These are phyloP conservation scores for Trachemys scripta DNA, from an alignment of 2,113 vertebrate species.

Conservation along the genomic window DNA sequence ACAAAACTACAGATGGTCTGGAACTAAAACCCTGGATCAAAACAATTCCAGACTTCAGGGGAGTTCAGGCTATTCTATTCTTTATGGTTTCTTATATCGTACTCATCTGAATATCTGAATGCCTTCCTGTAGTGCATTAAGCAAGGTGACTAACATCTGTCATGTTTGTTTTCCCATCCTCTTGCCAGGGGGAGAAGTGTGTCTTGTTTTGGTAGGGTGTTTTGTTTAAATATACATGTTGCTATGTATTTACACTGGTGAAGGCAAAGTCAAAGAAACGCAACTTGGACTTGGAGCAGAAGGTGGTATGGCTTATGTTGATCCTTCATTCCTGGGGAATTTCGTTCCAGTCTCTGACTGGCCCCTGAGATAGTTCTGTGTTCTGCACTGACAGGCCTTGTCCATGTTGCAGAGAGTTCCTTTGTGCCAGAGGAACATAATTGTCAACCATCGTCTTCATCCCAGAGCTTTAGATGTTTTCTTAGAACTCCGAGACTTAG, in stretches of 20 bases:
- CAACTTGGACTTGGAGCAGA: not conserved
- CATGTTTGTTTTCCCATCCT: not conserved
- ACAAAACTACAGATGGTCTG: conserved; percentile 17
- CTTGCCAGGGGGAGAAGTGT: not conserved
- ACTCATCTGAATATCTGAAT: not conserved
- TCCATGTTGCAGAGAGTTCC: not conserved
- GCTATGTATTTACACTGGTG: not conserved
- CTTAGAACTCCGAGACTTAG: not conserved
- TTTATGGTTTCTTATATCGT: not conserved
- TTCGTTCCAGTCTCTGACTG: not conserved
- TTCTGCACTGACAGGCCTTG: not conserved
- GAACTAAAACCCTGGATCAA: not conserved
- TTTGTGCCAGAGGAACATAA: not conserved
- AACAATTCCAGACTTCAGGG: not conserved
- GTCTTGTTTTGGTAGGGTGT: not conserved
- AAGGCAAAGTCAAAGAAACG: not conserved
- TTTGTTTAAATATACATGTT: not conserved
- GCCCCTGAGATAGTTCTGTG: not conserved
- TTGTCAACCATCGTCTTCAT: not conserved
- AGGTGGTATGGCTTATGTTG: not conserved
- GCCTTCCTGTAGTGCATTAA: not conserved
- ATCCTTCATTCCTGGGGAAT: not conserved
- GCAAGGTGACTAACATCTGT: not conserved
- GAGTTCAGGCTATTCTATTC: not conserved
- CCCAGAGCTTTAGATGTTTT: not conserved